Conservation (phyloP, 2,113 vertebrate species). For the Kryptolebias marmoratus region DNA sequence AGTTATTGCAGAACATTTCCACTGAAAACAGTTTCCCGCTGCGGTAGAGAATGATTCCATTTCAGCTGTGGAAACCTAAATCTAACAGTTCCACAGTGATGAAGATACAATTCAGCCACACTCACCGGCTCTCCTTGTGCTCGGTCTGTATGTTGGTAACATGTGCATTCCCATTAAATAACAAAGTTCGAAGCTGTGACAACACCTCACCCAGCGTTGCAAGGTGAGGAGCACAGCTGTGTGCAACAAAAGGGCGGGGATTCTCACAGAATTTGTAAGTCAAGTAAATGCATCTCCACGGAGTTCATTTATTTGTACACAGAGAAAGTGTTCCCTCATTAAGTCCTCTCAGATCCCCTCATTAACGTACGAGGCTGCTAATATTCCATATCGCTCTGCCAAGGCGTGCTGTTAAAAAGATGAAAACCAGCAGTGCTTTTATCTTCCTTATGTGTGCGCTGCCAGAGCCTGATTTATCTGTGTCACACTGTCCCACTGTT, state of each 20-base stretch:
- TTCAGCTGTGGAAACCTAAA: not conserved
- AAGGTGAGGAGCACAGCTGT: slow-evolving; percentile 7
- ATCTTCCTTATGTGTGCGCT: slow-evolving; percentile 3
- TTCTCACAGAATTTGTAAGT: not conserved
- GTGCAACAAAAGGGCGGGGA: not conserved
- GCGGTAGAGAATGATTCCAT: not conserved
- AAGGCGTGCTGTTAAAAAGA: slow-evolving; percentile 17
- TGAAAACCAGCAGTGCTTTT: slow-evolving; percentile 8
- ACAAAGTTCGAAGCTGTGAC: not conserved
- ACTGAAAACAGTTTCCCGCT: slow-evolving; percentile 1
- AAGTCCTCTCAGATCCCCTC: slow-evolving; percentile 18
- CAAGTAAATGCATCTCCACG: not conserved
- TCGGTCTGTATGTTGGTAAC: not conserved
- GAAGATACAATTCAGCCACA: not conserved
- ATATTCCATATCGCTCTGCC: slow-evolving; percentile 19
- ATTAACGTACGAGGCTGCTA: slow-evolving; percentile 14
- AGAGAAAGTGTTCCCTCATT: slow-evolving; percentile 28
- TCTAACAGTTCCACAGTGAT: not conserved
- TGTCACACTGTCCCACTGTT: slow-evolving; percentile 1
- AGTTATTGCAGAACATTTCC: not conserved
- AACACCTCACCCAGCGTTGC: not conserved
- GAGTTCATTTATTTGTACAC: slow-evolving; percentile 14
- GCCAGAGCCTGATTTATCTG: slow-evolving; percentile 14
- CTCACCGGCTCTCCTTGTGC: not conserved
- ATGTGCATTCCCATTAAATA: not conserved